Conservation (phyloP, 2,797 vertebrate genomes). For the Prionace glauca region DNA sequence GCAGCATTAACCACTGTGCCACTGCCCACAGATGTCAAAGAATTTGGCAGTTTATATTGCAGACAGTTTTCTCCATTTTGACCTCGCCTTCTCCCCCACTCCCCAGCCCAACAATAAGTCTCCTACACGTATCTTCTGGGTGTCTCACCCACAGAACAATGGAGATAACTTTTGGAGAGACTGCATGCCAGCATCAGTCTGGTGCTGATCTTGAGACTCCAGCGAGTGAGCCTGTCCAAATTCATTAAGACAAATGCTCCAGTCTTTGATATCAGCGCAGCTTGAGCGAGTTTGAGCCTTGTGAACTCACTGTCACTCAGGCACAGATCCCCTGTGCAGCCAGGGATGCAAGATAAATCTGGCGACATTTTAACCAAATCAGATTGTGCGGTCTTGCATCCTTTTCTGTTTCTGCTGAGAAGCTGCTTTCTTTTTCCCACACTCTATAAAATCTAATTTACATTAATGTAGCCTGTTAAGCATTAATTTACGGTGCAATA, state of each 20-base stretch:
- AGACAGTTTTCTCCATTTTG: not conserved
- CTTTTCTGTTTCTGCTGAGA: not conserved
- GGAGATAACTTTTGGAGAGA: not conserved
- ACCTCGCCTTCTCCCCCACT: too few relatives aligned
- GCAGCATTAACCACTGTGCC: too few relatives aligned
- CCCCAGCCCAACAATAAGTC: not conserved
- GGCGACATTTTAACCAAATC: not conserved
- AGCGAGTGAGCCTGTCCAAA: not conserved
- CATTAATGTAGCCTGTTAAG: constrained; percentile 1
- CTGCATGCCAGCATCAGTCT: not conserved
- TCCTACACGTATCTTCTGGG: not conserved
- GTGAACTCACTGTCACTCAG: not conserved
- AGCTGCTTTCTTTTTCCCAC: not conserved
- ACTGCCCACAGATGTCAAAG: not conserved
- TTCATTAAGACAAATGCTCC: not conserved
- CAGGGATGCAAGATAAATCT: not conserved
- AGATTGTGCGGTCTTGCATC: not conserved
- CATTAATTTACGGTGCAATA: constrained; percentile 2
- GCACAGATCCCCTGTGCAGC: not conserved
- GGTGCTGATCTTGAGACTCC: not conserved
- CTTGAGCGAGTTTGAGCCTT: not conserved
- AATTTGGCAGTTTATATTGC: not conserved
- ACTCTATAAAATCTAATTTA: not conserved
- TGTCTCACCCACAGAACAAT: not conserved
- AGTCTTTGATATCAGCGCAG: not conserved